A percentile compares a stretch with the other conserved stretches of the same genome.
These are phyloP conservation scores for Anoura caudifer DNA, from an alignment of 2,113 vertebrate species.

Conservation along the genomic window DNA sequence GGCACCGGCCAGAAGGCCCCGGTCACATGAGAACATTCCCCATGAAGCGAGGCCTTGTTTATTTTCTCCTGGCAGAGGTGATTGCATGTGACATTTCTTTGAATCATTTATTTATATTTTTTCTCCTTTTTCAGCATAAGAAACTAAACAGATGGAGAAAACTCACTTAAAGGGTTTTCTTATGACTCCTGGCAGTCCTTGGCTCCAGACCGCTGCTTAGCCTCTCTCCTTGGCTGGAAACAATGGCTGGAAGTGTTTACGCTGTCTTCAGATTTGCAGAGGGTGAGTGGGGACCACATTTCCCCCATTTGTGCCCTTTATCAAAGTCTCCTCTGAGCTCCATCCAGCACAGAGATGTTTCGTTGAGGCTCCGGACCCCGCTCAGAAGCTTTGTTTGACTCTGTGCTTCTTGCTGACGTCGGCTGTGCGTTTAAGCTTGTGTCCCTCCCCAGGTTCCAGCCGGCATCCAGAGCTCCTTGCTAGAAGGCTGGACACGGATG, in stretches of 20 bases:
- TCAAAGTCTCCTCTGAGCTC: slow-evolving; percentile 67
- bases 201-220: slow-evolving; percentile 35
- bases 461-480: slow-evolving; percentile 67
- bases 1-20: background rate
- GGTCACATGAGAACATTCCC: background rate
- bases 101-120: slow-evolving; percentile 57
- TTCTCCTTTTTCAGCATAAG: slow-evolving; percentile 63
- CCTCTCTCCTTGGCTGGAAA: slow-evolving; percentile 47
- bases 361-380: slow-evolving; percentile 69
- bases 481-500: slow-evolving; percentile 55
- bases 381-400: slow-evolving; percentile 70
- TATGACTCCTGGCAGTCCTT: slow-evolving; percentile 64
- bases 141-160: slow-evolving; percentile 65
- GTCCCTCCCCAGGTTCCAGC: slow-evolving; percentile 38
- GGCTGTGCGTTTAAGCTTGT: slow-evolving; percentile 69
- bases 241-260: slow-evolving; percentile 68
- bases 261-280: slow-evolving; percentile 57
- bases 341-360: slow-evolving; percentile 73
- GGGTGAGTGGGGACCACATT: slow-evolving; percentile 51
- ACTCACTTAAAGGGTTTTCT: slow-evolving; percentile 50
- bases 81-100: slow-evolving; percentile 56
- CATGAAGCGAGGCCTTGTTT: slow-evolving; percentile 49
- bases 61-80: slow-evolving; percentile 41
- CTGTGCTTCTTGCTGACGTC: slow-evolving; percentile 67
- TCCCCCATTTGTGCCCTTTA: slow-evolving; percentile 32